Percentiles rank a stretch among this genome's conserved stretches.
Evolutionary conservation across 37 sponge, comb jelly and placozoan genomes (phyloP).

Genomic region (Crambe crambe): DNA sequence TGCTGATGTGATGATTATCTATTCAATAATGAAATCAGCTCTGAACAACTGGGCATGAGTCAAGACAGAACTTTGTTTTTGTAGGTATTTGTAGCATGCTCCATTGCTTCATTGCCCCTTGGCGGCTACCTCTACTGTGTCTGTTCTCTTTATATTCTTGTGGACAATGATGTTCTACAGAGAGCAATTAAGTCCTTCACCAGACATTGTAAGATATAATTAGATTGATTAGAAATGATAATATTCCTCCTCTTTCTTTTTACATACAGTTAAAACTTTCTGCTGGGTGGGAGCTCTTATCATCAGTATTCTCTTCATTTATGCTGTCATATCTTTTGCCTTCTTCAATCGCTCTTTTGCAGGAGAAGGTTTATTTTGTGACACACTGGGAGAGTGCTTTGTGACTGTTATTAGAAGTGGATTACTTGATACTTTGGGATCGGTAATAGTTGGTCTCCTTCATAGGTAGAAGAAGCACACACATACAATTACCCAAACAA

Average conservation of each 20-base stretch:
- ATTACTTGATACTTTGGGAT: slow-evolving; percentile 57
- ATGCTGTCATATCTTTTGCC: slow-evolving; percentile 81
- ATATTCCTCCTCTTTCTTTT: no score
- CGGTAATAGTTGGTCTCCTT: slow-evolving; percentile 28
- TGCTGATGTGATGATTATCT: no score
- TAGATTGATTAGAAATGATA: neutral
- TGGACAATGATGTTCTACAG: slow-evolving; percentile 84
- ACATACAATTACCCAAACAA: no score
- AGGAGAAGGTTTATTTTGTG: slow-evolving; percentile 41
- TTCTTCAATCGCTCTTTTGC: slow-evolving; percentile 42
- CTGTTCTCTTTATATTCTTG: slow-evolving; percentile 79
- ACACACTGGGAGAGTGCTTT: slow-evolving; percentile 66
- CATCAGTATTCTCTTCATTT: slow-evolving; percentile 72
- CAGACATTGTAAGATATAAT: no score
- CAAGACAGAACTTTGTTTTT: no score
- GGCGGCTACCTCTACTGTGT: slow-evolving; percentile 91
- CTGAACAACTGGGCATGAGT: no score
- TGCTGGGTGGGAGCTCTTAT: slow-evolving; percentile 78
- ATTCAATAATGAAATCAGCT: no score
- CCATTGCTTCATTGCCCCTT: no score
- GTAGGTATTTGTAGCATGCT: no score
- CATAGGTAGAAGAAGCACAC: no score
- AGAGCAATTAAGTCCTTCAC: slow-evolving; percentile 80
- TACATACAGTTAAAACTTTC: slow-evolving; percentile 21
- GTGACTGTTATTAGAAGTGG: slow-evolving; percentile 55